These are phyloP conservation scores for Arctia plantaginis DNA, from an alignment of 2,888 invertebrate genomes.

Conservation along the genomic window DNA sequence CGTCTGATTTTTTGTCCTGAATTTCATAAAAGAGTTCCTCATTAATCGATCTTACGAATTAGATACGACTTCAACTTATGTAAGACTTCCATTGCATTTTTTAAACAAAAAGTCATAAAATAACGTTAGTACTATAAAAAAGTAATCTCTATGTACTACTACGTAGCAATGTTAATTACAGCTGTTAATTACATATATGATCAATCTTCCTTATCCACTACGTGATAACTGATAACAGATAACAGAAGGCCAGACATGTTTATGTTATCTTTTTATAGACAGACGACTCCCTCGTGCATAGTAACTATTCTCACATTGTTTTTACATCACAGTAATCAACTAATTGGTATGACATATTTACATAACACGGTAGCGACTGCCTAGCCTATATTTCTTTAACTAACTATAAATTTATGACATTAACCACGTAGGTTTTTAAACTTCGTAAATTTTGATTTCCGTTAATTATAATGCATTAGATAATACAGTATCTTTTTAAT, in stretches of 20 bases:
- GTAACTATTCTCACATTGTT: too few relatives aligned
- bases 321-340: neutral
- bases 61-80: neutral
- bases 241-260: slow-evolving; percentile 49
- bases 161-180: neutral
- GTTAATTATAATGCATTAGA: neutral
- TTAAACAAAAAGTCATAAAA: neutral
- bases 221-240: slow-evolving; percentile 38
- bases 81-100: neutral
- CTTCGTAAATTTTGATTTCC: neutral
- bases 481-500: neutral
- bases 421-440: neutral
- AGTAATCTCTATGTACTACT: neutral
- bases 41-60: neutral
- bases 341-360: neutral
- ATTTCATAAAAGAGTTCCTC: neutral
- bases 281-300: neutral
- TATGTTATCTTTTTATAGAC: slow-evolving; percentile 34
- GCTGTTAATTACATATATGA: slow-evolving; percentile 44
- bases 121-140: neutral
- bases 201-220: slow-evolving; percentile 49
- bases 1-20: too few relatives aligned
- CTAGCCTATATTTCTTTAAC: neutral
- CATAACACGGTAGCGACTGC: neutral
- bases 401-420: neutral